A percentile compares a stretch with the other conserved stretches of the same genome.
These are phyloP conservation scores for Heliangelus exortis DNA, from an alignment of 2,797 vertebrate genomes.

Conservation along the genomic window DNA sequence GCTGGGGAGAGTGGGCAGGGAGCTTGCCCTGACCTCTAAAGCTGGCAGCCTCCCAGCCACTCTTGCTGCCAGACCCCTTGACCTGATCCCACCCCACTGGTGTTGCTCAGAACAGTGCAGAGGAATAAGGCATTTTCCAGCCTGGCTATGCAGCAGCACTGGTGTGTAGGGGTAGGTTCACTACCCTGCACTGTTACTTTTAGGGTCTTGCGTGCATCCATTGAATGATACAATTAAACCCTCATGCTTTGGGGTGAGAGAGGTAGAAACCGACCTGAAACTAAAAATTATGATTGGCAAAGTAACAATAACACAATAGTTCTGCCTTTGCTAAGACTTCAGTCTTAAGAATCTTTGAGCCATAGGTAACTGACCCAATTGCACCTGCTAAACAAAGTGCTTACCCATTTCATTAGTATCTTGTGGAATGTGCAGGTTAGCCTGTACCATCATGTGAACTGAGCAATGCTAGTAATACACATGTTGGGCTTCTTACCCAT, in stretches of 20 bases:
- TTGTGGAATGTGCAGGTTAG: not conserved
- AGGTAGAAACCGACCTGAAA: not conserved
- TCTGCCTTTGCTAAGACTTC: not conserved
- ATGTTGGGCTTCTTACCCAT: accelerated
- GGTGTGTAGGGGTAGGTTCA: not conserved
- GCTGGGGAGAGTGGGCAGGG: not conserved
- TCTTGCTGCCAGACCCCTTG: not conserved
- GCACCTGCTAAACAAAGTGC: not conserved
- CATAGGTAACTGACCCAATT: not conserved
- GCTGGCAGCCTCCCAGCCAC: not conserved
- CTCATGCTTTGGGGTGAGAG: not conserved
- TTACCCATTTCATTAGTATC: not conserved
- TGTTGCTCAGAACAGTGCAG: not conserved
- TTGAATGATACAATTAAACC: not conserved
- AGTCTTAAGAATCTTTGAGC: not conserved
- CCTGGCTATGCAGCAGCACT: not conserved
- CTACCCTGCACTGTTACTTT: not conserved
- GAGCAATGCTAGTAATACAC: not conserved
- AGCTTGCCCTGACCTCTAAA: not conserved
- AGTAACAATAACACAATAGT: not conserved
- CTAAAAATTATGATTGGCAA: not conserved
- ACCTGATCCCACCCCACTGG: not conserved
- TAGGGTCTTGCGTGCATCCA: not conserved
- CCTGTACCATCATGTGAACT: not conserved
- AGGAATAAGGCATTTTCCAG: not conserved